A percentile compares a stretch with the other conserved stretches of the same genome.
phyloP scores from a whole-genome alignment of 1,140 invertebrate genomes.

The Dolichoris vasculosae region DNA sequence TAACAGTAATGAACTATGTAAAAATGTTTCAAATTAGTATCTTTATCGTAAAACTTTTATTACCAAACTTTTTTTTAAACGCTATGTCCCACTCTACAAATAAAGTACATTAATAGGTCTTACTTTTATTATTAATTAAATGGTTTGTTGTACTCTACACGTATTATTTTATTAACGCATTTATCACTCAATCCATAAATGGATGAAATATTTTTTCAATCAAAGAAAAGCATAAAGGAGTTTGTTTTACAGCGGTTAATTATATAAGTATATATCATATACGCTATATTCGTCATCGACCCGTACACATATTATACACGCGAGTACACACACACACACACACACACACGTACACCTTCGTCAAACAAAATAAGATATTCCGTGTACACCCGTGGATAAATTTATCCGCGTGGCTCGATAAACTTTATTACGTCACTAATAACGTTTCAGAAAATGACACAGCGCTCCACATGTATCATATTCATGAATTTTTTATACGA shows the following conservation, averaged over 20 bases:
- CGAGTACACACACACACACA: too few relatives aligned
- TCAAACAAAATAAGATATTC: not conserved
- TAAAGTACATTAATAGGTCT: not conserved
- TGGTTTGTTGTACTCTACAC: not conserved
- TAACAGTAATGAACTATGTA: not conserved
- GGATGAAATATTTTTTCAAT: not conserved
- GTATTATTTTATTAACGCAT: not conserved
- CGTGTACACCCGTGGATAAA: not conserved
- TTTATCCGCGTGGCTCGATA: not conserved
- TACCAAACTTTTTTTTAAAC: not conserved
- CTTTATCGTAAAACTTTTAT: not conserved
- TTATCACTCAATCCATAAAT: not conserved
- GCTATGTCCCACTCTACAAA: not conserved
- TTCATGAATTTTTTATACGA: not conserved
- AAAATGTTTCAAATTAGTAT: not conserved
- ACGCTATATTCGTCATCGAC: not conserved
- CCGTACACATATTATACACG: not conserved
- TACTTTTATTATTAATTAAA: not conserved
- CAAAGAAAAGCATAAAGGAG: not conserved
- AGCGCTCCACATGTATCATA: not conserved
- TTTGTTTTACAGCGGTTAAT: not conserved
- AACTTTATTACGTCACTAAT: not conserved
- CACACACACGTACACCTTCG: not conserved
- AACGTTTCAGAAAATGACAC: not conserved
- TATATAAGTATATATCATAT: not conserved